Evolutionary conservation across 1,140 invertebrate genomes (phyloP), one percentile per base, ranked within the genome.

Genomic region (Drosophila persimilis): DNA sequence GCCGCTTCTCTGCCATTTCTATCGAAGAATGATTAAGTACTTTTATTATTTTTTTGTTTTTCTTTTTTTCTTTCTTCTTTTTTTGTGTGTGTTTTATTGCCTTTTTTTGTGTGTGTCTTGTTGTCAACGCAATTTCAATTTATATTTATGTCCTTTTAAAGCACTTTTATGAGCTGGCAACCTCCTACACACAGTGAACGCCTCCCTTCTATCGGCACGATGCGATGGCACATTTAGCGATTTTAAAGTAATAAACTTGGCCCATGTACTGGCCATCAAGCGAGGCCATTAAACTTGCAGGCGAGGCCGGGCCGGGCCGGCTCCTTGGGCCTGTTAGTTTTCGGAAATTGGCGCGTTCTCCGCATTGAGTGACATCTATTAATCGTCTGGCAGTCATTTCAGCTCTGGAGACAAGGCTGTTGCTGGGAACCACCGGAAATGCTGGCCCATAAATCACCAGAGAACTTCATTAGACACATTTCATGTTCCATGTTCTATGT

Each of bases 201-300:
- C 2, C 1, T 22, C 5, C 20, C 29, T 31, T 9, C 9, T 22
- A 13, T 39, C n/a, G 3, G 41, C n/a, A n/a, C 63, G 73, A 85
- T 73, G 73, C 63, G 73, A 85, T 77, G 73, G 62, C 62, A 44
- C 74, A 81, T 85, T 86, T 67, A 58, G 62, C 70, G 74, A 86
- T 88, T 86, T 88, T 88, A 88, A 81, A 86, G 83, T 75, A 77
- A 85, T 85, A 86, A 85, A 85, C 69, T 72, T 52, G 81, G 73
- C 72, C 77, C 78, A 76, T 69, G 77, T 69, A 55, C 73, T 53
- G 69, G 46, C 80, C 73, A 77, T 66, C 72, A 76, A 71, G 48
- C 20, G 20, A 20, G 26, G 65, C 58, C 69, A 86, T 86, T 86
- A 77, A 74, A 81, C 50, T 54, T 63, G 46, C 70, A 62, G 24